A percentile compares a stretch with the other conserved stretches of the same genome.
Evolutionary conservation across 1,140 invertebrate species (phyloP).

Genomic region (Pantala flavescens): DNA sequence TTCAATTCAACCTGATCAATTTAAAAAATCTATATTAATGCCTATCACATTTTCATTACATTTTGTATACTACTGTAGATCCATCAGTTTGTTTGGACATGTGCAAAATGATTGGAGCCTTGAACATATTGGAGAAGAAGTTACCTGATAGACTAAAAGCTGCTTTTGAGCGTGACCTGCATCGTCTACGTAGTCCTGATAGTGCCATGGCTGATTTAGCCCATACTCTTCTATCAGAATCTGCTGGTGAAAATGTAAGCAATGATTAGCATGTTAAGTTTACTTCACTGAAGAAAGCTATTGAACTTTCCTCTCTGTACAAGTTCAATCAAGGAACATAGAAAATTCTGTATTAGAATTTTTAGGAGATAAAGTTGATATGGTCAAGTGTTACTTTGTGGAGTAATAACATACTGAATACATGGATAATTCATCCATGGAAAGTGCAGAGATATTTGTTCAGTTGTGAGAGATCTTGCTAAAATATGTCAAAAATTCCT

Average conservation of each 20-base stretch:
- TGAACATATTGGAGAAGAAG: slow-evolving; percentile 44
- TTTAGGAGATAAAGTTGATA: too few relatives aligned
- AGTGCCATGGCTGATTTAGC: slow-evolving; percentile 40
- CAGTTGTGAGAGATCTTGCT: too few relatives aligned
- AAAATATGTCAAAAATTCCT: too few relatives aligned
- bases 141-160: slow-evolving; percentile 44
- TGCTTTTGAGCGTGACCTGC: slow-evolving; percentile 49
- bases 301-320: too few relatives aligned
- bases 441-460: too few relatives aligned
- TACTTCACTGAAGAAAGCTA: too few relatives aligned
- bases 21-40: neutral
- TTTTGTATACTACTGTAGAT: neutral
- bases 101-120: slow-evolving; percentile 37
- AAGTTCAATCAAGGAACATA: too few relatives aligned
- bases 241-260: slow-evolving; percentile 33
- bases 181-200: slow-evolving; percentile 44
- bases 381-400: too few relatives aligned
- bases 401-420: too few relatives aligned
- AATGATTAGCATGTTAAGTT: slow-evolving; percentile 13
- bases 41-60: too few relatives aligned
- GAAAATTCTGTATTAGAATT: too few relatives aligned
- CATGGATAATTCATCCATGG: too few relatives aligned
- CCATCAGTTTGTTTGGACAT: slow-evolving; percentile 17
- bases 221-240: slow-evolving; percentile 31
- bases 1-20: neutral